Evolutionary conservation across 2,888 invertebrate species (phyloP).

Genomic region (Crepidodera aurea): DNA sequence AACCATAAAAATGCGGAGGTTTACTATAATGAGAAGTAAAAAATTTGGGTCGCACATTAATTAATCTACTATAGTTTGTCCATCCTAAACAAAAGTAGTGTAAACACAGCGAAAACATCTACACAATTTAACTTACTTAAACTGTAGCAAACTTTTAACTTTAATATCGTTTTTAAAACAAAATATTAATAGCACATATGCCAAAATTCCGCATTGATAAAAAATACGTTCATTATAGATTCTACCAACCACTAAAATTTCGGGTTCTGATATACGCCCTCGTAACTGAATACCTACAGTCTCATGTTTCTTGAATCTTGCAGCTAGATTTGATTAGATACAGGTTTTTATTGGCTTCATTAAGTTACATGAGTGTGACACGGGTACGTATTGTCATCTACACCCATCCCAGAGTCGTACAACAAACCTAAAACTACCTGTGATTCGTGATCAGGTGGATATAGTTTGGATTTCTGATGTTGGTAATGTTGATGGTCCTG

Average conservation of each 20-base stretch:
- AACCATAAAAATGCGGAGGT: too few relatives aligned
- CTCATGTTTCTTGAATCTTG: constrained; percentile 26
- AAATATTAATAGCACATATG: too few relatives aligned
- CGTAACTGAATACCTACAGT: constrained; percentile 28
- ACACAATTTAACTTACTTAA: too few relatives aligned
- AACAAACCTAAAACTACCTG: constrained; percentile 34
- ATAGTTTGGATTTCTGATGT: constrained; percentile 20
- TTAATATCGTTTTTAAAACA: too few relatives aligned
- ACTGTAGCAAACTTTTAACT: too few relatives aligned
- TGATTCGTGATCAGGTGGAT: constrained; percentile 20
- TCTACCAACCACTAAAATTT: neutral
- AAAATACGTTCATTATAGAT: too few relatives aligned
- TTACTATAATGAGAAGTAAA: too few relatives aligned
- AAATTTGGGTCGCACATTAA: too few relatives aligned
- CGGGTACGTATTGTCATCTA: constrained; percentile 39
- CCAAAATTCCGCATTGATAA: too few relatives aligned
- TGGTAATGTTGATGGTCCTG: neutral
- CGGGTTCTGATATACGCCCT: neutral
- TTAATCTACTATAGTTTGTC: too few relatives aligned
- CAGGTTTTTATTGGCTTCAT: constrained; percentile 45
- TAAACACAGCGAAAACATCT: too few relatives aligned
- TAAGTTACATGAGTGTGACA: constrained; percentile 40
- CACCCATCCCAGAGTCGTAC: constrained; percentile 27
- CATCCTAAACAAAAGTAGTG: too few relatives aligned
- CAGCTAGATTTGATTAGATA: constrained; percentile 43